Evolutionary conservation across 2,113 vertebrate genomes (phyloP).

Genomic region (Orycteropus afer): DNA sequence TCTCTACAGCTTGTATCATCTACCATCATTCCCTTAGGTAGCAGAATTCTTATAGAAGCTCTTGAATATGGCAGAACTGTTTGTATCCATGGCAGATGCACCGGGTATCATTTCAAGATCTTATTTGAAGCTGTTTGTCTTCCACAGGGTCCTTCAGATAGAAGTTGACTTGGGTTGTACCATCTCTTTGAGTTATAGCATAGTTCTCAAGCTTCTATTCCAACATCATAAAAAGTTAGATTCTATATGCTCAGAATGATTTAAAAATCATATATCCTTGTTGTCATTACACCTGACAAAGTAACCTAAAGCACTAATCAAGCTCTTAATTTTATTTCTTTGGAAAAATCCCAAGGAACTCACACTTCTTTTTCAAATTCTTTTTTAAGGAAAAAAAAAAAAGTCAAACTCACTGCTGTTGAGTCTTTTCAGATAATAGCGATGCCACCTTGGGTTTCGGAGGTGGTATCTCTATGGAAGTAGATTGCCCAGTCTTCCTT

Average conservation of each 20-base stretch:
- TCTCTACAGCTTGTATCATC: neutral
- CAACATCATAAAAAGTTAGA: neutral
- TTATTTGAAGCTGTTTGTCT: neutral
- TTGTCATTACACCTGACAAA: neutral
- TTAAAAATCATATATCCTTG: neutral
- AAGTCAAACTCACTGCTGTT: no score
- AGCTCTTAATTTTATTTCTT: neutral
- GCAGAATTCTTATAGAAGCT: neutral
- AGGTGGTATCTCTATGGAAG: no score
- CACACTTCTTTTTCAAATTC: neutral
- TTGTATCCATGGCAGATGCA: neutral
- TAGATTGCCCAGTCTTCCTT: no score
- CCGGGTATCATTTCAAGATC: neutral
- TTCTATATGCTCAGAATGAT: neutral
- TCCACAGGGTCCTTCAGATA: neutral
- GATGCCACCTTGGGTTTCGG: no score
- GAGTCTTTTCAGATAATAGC: no score
- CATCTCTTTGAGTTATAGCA: neutral
- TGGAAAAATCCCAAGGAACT: neutral
- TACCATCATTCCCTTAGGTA: neutral
- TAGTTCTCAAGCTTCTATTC: neutral
- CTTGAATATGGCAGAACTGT: neutral
- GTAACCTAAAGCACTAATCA: neutral
- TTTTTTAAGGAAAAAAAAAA: no score
- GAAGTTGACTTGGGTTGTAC: neutral